These are phyloP conservation scores for Zaprionus inermis DNA, from an alignment of 1,140 invertebrate species.

Conservation along the genomic window DNA sequence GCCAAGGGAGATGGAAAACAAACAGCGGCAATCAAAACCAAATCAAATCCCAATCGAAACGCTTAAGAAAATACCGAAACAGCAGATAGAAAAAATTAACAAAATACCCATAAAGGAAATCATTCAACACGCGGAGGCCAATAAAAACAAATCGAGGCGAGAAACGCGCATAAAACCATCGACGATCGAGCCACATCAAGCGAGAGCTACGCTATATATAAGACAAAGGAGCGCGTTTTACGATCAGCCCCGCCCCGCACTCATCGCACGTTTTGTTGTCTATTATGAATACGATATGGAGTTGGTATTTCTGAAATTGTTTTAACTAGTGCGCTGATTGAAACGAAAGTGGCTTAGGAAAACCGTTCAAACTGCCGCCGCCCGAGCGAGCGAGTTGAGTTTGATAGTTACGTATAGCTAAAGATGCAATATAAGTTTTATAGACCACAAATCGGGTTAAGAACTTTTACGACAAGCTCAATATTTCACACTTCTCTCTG, in stretches of 20 bases:
- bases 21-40: slow-evolving; percentile 71
- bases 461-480: slow-evolving; percentile 7
- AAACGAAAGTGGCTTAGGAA: slow-evolving; percentile 52
- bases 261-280: slow-evolving; percentile 29
- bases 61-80: slow-evolving; percentile 63
- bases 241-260: background rate
- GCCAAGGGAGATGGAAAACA: slow-evolving; percentile 72
- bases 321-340: slow-evolving; percentile 64
- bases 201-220: slow-evolving; percentile 15
- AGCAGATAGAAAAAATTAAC: slow-evolving; percentile 4
- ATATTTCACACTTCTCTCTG: background rate
- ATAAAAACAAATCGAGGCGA: slow-evolving; percentile 52
- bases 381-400: background rate
- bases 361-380: slow-evolving; percentile 1
- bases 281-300: slow-evolving; percentile 73
- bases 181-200: slow-evolving; percentile 44
- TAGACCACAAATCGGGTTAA: background rate
- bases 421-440: background rate
- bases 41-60: slow-evolving; percentile 69
- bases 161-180: slow-evolving; percentile 48
- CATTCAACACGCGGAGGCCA: slow-evolving; percentile 58
- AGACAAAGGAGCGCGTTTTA: slow-evolving; percentile 35
- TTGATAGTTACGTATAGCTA: slow-evolving; percentile 2
- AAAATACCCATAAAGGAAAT: slow-evolving; percentile 57
- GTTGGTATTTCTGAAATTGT: slow-evolving; percentile 58